Evolutionary conservation across 2,888 invertebrate species (phyloP).

Genomic region (Oscheius sp.): DNA sequence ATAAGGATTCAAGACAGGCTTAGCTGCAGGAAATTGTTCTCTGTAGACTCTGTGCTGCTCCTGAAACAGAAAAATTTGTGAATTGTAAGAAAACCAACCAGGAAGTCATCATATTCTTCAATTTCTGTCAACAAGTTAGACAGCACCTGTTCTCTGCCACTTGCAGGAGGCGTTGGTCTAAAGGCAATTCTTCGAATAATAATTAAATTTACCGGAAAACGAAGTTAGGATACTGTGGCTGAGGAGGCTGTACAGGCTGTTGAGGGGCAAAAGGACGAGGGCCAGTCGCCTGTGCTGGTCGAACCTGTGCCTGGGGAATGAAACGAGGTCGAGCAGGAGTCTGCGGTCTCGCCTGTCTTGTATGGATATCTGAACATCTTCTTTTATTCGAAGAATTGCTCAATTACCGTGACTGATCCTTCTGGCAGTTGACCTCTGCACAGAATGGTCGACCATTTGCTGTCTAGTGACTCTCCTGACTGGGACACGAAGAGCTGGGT

Average conservation of each 20-base stretch:
- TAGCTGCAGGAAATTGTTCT: constrained; percentile 44
- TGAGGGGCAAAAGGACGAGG: neutral
- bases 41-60: constrained; percentile 51
- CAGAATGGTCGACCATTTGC: constrained; percentile 6
- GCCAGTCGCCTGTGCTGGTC: neutral
- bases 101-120: constrained; percentile 58
- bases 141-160: constrained; percentile 45
- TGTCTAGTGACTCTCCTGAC: constrained; percentile 9
- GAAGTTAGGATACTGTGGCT: constrained; percentile 27
- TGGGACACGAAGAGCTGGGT: constrained; percentile 17
- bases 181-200: constrained; percentile 1
- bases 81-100: constrained; percentile 44
- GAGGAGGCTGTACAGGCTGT: constrained; percentile 10
- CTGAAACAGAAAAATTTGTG: constrained; percentile 33
- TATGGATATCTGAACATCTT: constrained; percentile 22
- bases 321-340: neutral
- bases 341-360: constrained; percentile 3
- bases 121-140: constrained; percentile 53
- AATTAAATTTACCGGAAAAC: constrained; percentile 26
- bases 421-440: constrained; percentile 10
- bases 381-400: no score
- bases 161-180: constrained; percentile 48
- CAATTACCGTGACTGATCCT: constrained; percentile 8
- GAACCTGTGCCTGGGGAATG: neutral
- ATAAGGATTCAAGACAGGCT: constrained; percentile 49